A percentile compares a stretch with the other conserved stretches of the same genome.
Evolutionary conservation across 2,888 invertebrate species (phyloP).

Genomic region (Lasioglossum figueresi): DNA sequence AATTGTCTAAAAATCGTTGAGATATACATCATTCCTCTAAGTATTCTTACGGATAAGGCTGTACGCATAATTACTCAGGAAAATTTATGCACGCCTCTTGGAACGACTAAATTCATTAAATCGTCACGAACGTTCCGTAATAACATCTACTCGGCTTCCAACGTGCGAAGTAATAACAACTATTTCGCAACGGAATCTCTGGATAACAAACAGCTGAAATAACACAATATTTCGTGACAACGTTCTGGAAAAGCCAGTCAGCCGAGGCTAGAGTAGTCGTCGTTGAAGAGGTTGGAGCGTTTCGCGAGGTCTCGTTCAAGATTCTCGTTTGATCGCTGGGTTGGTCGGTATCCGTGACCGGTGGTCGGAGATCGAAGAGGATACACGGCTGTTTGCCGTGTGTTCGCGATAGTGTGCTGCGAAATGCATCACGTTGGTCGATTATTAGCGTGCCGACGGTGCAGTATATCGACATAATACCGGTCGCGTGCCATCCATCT

Average conservation of each 20-base stretch:
- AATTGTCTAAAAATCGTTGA: background rate
- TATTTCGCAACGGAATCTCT: background rate
- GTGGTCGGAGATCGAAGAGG: constrained; percentile 1
- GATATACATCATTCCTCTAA: background rate
- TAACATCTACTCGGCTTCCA: background rate
- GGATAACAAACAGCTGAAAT: background rate
- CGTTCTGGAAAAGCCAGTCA: background rate
- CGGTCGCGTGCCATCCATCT: constrained; percentile 81
- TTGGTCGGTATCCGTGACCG: background rate
- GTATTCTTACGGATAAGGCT: background rate
- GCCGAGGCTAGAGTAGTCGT: too few relatives aligned
- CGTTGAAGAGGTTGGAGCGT: background rate
- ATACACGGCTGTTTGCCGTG: constrained; percentile 9
- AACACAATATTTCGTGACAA: background rate
- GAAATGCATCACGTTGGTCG: constrained; percentile 49
- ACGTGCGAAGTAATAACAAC: background rate
- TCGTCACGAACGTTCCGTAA: background rate
- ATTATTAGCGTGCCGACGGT: constrained; percentile 50
- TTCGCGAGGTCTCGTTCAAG: background rate
- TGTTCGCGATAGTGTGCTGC: constrained; percentile 33
- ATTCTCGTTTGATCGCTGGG: background rate
- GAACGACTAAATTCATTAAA: background rate
- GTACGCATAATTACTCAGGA: background rate
- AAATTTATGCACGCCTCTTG: background rate
- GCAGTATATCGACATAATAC: constrained; percentile 55